These are phyloP conservation scores for Hipposideros larvatus DNA, from an alignment of 2,797 vertebrate species.

Conservation along the genomic window DNA sequence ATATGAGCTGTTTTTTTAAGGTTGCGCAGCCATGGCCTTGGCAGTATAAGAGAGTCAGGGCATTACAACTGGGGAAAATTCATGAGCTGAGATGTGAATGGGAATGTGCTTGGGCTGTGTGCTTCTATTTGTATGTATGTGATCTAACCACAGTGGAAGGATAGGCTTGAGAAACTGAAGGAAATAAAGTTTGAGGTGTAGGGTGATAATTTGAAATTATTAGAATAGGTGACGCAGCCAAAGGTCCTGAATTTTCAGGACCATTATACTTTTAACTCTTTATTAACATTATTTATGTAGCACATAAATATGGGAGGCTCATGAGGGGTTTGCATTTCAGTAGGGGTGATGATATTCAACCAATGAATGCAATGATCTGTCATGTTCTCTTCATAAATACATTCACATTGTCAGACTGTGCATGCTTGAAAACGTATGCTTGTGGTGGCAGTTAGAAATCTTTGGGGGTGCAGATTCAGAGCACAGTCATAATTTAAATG, in stretches of 20 bases:
- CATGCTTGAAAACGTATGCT: neutral
- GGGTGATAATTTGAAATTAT: neutral
- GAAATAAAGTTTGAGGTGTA: conserved; percentile 13
- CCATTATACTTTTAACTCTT: neutral
- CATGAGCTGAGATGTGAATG: neutral
- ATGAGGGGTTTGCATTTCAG: neutral
- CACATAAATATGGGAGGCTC: neutral
- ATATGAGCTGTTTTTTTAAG: neutral
- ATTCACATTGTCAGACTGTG: neutral
- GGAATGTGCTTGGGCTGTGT: too few relatives aligned
- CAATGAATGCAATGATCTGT: too few relatives aligned
- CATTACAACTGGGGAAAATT: neutral
- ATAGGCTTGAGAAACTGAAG: neutral
- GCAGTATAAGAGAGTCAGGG: neutral
- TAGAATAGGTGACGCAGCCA: neutral
- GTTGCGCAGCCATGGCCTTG: neutral
- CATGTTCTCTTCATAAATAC: neutral
- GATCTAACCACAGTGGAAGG: neutral
- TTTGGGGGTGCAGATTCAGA: neutral
- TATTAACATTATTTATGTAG: neutral
- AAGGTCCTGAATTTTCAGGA: neutral
- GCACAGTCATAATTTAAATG: neutral
- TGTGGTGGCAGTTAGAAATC: neutral
- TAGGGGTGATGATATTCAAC: neutral
- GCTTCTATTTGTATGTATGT: neutral